Conservation (phyloP, 2,113 vertebrate genomes). For the Butorides virescens region DNA sequence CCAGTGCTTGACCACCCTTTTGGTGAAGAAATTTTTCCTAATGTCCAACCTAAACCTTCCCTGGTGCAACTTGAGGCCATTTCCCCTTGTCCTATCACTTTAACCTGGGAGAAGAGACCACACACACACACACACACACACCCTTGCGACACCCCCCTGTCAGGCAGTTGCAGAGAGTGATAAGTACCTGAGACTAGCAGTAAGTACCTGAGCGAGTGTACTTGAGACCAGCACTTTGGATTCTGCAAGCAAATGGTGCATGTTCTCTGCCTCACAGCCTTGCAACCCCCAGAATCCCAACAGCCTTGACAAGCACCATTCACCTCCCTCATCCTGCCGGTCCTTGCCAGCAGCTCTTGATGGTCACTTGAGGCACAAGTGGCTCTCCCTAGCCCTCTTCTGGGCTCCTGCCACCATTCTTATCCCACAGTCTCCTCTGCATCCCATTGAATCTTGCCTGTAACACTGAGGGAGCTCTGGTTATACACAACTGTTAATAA, state of each 20-base stretch:
- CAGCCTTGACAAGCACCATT: not conserved
- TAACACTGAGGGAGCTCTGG: not conserved
- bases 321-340: not conserved
- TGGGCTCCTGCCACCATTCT: not conserved
- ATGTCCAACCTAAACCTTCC: too few relatives aligned
- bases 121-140: too few relatives aligned
- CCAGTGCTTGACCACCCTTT: too few relatives aligned
- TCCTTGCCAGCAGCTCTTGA: not conserved
- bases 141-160: too few relatives aligned
- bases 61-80: too few relatives aligned
- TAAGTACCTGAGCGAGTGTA: too few relatives aligned
- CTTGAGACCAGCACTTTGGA: not conserved
- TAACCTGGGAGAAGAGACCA: too few relatives aligned
- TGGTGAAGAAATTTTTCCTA: too few relatives aligned
- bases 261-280: not conserved
- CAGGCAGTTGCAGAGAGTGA: too few relatives aligned
- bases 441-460: not conserved
- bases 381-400: not conserved
- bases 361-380: not conserved
- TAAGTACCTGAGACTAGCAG: too few relatives aligned
- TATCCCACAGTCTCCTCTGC: not conserved
- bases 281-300: not conserved
- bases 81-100: too few relatives aligned
- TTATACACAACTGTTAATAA: not conserved
- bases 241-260: not conserved